Evolutionary conservation across 2,113 vertebrate species (phyloP).

Genomic region (Noctilio leporinus): DNA sequence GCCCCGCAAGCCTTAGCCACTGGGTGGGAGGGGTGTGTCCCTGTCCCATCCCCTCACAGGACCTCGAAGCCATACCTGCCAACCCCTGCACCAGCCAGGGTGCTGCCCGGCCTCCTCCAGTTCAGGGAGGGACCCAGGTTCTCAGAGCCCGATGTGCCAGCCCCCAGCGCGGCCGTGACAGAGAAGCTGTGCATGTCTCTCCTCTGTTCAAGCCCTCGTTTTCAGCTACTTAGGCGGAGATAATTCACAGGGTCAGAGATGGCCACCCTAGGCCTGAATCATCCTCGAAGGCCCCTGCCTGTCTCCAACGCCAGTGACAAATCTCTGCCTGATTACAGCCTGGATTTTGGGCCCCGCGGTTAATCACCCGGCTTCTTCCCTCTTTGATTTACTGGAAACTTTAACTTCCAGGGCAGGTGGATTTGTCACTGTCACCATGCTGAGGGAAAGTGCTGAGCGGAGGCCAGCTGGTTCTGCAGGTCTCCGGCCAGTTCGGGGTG

Average conservation of each 20-base stretch:
- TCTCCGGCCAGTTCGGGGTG: neutral
- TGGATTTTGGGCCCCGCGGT: slow-evolving; percentile 61
- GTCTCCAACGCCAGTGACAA: slow-evolving; percentile 1
- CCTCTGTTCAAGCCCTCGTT: neutral
- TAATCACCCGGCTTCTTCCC: slow-evolving; percentile 44
- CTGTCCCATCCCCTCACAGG: neutral
- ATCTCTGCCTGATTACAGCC: slow-evolving; percentile 45
- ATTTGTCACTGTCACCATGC: slow-evolving; percentile 54
- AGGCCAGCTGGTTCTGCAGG: neutral
- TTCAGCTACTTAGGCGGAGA: neutral
- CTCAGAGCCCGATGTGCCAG: neutral
- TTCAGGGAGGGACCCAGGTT: neutral
- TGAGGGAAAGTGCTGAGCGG: slow-evolving; percentile 50
- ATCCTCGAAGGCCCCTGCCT: slow-evolving; percentile 28
- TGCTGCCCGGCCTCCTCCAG: neutral
- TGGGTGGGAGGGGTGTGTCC: too few species aligned
- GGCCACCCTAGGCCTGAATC: neutral
- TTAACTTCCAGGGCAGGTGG: slow-evolving; percentile 58
- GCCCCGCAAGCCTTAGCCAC: neutral
- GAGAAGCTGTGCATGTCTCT: neutral
- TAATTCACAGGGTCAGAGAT: slow-evolving; percentile 38
- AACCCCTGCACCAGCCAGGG: neutral
- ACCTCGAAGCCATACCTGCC: neutral
- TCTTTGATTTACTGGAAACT: slow-evolving; percentile 48
- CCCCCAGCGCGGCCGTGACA: too few species aligned